Conservation (phyloP, 2,888 invertebrate genomes). For the Synanthedon tipuliformis region DNA sequence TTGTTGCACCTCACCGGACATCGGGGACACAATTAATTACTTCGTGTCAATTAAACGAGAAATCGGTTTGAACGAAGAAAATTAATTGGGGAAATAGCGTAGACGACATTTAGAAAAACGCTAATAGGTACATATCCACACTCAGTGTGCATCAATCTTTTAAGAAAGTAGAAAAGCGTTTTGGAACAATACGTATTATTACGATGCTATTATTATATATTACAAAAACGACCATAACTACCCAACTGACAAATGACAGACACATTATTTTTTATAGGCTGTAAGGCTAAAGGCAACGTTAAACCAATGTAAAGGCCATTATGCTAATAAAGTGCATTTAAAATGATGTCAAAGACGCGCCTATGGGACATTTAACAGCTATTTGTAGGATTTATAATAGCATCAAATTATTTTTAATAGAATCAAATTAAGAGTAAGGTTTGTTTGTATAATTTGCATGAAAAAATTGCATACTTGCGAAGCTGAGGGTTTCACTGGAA, state of each 20-base stretch:
- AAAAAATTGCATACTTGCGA: no score
- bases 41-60: background rate
- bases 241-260: background rate
- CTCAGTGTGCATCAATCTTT: no score
- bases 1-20: background rate
- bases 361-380: background rate
- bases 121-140: no score
- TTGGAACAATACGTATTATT: no score
- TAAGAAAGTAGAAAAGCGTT: no score
- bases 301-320: slow-evolving; percentile 5
- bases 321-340: slow-evolving; percentile 3
- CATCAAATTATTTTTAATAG: no score
- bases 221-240: background rate
- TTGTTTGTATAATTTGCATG: no score
- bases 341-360: background rate
- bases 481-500: no score
- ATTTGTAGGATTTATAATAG: no score
- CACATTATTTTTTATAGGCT: background rate
- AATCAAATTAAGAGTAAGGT: no score
- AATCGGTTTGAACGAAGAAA: background rate
- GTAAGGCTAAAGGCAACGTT: background rate
- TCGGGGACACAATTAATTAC: background rate
- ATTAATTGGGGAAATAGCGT: background rate
- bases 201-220: no score
- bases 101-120: no score